Conservation (phyloP, 2,113 vertebrate genomes). For the Entelurus aequoreus region DNA sequence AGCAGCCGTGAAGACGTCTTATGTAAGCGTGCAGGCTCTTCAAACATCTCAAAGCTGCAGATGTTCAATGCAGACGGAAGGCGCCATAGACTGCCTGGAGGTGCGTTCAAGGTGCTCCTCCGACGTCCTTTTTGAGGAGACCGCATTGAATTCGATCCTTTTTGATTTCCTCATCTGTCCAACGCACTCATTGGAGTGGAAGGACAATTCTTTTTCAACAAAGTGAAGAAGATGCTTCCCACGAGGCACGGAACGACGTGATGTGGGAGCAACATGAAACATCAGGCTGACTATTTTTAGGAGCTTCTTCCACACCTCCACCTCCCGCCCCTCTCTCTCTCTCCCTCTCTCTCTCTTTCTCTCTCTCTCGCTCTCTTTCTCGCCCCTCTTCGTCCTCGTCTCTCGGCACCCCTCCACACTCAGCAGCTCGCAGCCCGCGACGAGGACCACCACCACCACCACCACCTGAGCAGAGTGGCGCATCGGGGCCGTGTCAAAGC, state of each 20-base stretch:
- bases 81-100: no score
- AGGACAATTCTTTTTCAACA: no score
- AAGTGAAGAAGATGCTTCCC: no score
- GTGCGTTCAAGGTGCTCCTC: no score
- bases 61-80: no score
- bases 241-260: constrained; percentile 7
- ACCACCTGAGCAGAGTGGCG: background rate
- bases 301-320: constrained; percentile 45
- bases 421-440: constrained; percentile 31
- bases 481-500: background rate
- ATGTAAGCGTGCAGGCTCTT: constrained; percentile 21
- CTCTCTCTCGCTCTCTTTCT: constrained; percentile 12
- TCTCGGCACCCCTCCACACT: constrained; percentile 31
- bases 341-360: background rate
- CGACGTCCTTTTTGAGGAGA: no score
- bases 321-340: constrained; percentile 24
- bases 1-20: constrained; percentile 11
- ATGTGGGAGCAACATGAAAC: constrained; percentile 50
- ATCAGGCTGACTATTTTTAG: constrained; percentile 60
- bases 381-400: constrained; percentile 16
- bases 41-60: no score
- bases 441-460: constrained; percentile 15
- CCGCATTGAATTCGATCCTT: no score
- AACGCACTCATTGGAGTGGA: no score
- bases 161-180: no score